Evolutionary conservation across 2,797 vertebrate species (phyloP), one percentile per base, ranked within the genome.

Genomic region (Gymnopithys bicolor): DNA sequence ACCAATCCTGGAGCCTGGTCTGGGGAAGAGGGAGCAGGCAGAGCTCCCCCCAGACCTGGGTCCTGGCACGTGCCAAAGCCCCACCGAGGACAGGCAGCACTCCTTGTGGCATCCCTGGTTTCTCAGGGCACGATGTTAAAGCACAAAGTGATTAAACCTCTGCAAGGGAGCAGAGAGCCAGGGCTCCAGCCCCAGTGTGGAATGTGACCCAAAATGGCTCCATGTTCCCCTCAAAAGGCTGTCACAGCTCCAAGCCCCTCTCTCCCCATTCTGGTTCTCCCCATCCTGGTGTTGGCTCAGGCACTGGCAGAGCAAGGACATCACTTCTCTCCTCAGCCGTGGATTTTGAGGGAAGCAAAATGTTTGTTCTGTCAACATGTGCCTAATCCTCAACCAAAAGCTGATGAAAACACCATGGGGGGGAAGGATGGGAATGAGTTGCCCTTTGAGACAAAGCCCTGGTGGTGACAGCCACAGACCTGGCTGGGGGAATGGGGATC

Each of bases 331-430:
- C 91, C 63, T 74, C 92, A 27, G 75, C 9, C 19, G 80, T 85
- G 93, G 90, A 96, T 94, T 89, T 4, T 55, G 81, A 95, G 80
- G 39, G 59, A 84, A 95, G 95, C 64, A 93, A 95, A 94, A 58
- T 96, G 95, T 97, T 97, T 97, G 95, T 96, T 97, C 92, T 97
- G 97, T 97, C 97, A 97, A 97, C 93, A 97, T 10, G 28, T 69
- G 90, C 90, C 95, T 97, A 97, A 97, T 96, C 96, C 93, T 80
- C 88, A 27, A 87, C 91, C 52, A 91, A 95, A 97, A 95, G 93
- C 93, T 0, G 87, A 95, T 96, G 96, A 96, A 96, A 96, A 91
- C 89, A 16, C 89, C 88, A 41, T 23, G 28, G 74, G 3, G 73
- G n/a, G 77, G 95, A 91, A 96, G 92, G 96, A 96, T 93, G 95